These are phyloP conservation scores for Hemistola chrysoprasaria DNA, from an alignment of 2,888 invertebrate genomes.

Conservation along the genomic window DNA sequence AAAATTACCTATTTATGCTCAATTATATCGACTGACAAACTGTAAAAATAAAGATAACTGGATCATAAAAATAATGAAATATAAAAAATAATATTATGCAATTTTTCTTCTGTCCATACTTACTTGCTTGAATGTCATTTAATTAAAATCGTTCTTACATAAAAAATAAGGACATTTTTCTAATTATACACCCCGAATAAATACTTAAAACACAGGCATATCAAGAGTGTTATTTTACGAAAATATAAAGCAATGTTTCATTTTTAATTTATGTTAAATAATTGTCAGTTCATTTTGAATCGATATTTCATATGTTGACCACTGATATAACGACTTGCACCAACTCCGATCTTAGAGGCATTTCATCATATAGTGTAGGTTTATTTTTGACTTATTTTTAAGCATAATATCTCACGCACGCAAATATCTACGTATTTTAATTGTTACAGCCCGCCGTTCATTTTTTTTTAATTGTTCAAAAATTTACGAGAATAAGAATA, in stretches of 20 bases:
- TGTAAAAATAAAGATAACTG: conserved; percentile 61
- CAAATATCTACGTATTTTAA: neutral
- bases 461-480: conserved; percentile 10
- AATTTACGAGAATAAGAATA: conserved; percentile 51
- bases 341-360: conserved; percentile 26
- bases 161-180: no score
- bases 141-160: no score
- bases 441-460: no score
- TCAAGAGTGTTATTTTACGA: conserved; percentile 18
- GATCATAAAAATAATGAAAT: conserved; percentile 17
- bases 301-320: conserved; percentile 7
- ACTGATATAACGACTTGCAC: conserved; percentile 17
- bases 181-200: no score
- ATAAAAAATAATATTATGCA: no score
- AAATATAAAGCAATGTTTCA: conserved; percentile 1
- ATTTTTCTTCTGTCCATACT: no score
- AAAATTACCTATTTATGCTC: conserved; percentile 56
- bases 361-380: conserved; percentile 28
- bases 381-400: conserved; percentile 38
- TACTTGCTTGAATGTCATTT: no score
- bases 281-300: conserved; percentile 10
- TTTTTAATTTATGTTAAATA: no score
- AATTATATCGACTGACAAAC: conserved; percentile 80
- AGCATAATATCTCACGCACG: conserved; percentile 23
- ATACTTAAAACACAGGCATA: no score